phyloP scores from a whole-genome alignment of 2,888 invertebrate species.

The Drosophila atripex region DNA sequence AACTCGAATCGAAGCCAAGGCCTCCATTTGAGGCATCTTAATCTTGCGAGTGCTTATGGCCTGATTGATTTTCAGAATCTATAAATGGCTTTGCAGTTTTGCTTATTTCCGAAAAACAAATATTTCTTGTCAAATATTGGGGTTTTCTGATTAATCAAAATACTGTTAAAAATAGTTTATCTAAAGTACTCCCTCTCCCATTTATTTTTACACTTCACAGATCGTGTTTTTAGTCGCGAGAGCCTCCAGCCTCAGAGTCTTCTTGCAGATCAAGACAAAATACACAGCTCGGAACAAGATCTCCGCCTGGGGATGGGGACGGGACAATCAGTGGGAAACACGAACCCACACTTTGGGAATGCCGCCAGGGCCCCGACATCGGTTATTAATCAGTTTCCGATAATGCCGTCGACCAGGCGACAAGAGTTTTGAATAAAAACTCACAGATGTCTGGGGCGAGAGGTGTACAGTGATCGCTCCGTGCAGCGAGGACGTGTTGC shows the following conservation, averaged over 20 bases:
- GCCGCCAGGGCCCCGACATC: slow-evolving; percentile 68
- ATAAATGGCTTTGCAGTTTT: not conserved
- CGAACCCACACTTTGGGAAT: slow-evolving; percentile 29
- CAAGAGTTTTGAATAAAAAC: slow-evolving; percentile 70
- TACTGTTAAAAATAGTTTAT: not conserved
- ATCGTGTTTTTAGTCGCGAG: slow-evolving; percentile 56
- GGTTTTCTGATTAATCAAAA: not conserved
- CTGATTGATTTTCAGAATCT: slow-evolving; percentile 1
- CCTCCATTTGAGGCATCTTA: slow-evolving; percentile 3
- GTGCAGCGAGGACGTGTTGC: slow-evolving; percentile 59
- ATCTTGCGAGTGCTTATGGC: not conserved
- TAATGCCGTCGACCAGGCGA: slow-evolving; percentile 72
- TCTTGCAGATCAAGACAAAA: slow-evolving; percentile 61
- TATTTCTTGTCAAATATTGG: not conserved
- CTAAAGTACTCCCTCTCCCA: not conserved
- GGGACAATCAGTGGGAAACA: slow-evolving; percentile 16
- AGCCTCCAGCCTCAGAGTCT: slow-evolving; percentile 51
- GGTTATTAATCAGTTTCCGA: slow-evolving; percentile 83
- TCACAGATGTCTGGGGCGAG: slow-evolving; percentile 35
- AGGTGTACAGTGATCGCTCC: slow-evolving; percentile 9
- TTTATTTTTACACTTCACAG: slow-evolving; percentile 65
- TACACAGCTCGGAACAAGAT: slow-evolving; percentile 70
- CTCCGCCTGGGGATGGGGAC: slow-evolving; percentile 46
- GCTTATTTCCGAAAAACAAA: not conserved
- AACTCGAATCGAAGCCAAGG: slow-evolving; percentile 19